phyloP scores from a whole-genome alignment of 2,797 vertebrate genomes.

The Siniperca obscura region DNA sequence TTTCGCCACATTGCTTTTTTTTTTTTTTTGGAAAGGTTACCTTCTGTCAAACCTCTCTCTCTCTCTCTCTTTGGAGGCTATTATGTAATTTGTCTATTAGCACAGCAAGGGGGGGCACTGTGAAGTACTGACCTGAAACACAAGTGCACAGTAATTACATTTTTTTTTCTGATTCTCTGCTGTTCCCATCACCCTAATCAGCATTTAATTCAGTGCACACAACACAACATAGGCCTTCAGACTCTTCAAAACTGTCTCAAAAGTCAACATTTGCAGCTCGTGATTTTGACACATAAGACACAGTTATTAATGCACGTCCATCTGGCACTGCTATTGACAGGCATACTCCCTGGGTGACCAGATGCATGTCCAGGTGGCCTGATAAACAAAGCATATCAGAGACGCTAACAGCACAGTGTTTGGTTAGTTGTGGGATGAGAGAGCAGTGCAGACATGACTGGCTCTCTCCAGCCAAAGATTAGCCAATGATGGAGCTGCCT shows the following conservation, averaged over 20 bases:
- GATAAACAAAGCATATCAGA: constrained; percentile 77
- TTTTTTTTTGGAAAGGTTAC: constrained; percentile 60
- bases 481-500: constrained; percentile 73
- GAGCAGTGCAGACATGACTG: constrained; percentile 70
- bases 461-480: constrained; percentile 56
- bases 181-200: constrained; percentile 55
- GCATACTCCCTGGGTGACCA: constrained; percentile 69
- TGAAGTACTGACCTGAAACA: constrained; percentile 74
- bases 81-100: constrained; percentile 76
- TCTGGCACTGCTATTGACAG: constrained; percentile 74
- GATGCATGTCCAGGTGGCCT: constrained; percentile 81
- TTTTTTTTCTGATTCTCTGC: constrained; percentile 56
- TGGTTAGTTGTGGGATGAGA: constrained; percentile 78
- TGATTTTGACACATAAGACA: constrained; percentile 60
- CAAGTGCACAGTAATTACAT: constrained; percentile 62
- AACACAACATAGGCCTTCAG: neutral
- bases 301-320: constrained; percentile 79
- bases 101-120: constrained; percentile 61
- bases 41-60: constrained; percentile 47
- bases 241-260: constrained; percentile 49
- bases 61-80: constrained; percentile 40
- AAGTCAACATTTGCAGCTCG: constrained; percentile 47
- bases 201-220: constrained; percentile 49
- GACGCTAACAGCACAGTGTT: constrained; percentile 68
- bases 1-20: constrained; percentile 50